Evolutionary conservation across 2,797 vertebrate species (phyloP).

Genomic region (Anas capensis): DNA sequence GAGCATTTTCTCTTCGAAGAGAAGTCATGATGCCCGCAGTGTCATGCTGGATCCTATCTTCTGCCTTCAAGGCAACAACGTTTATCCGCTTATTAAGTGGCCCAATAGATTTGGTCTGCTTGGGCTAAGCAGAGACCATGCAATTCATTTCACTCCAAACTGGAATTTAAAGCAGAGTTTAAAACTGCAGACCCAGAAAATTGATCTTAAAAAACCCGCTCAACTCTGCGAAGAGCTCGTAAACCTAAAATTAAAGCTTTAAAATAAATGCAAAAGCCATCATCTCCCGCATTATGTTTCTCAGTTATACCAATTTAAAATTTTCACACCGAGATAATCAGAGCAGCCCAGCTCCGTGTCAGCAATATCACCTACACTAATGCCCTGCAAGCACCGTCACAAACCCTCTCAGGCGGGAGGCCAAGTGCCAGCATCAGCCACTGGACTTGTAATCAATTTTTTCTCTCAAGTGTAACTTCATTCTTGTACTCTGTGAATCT

Average conservation of each 20-base stretch:
- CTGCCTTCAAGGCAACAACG: neutral
- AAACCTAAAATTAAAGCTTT: slow-evolving; percentile 59
- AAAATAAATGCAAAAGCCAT: slow-evolving; percentile 58
- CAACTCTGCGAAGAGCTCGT: slow-evolving; percentile 35
- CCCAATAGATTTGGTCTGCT: neutral
- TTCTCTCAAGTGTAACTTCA: slow-evolving; percentile 48
- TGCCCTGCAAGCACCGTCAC: neutral
- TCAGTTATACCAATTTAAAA: slow-evolving; percentile 41
- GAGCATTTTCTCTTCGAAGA: fast-evolving
- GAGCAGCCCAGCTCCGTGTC: neutral
- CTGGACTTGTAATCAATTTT: slow-evolving; percentile 53
- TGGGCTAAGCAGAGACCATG: neutral
- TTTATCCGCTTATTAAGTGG: neutral
- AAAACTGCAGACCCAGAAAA: slow-evolving; percentile 59
- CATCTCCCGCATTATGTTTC: slow-evolving; percentile 2
- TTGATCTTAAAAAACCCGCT: slow-evolving; percentile 28
- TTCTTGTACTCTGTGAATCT: slow-evolving; percentile 8
- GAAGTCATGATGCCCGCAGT: neutral
- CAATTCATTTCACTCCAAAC: slow-evolving; percentile 14
- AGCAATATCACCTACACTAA: neutral
- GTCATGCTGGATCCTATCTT: neutral
- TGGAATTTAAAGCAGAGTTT: slow-evolving; percentile 23
- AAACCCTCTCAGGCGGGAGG: slow-evolving; percentile 22
- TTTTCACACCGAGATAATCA: slow-evolving; percentile 23
- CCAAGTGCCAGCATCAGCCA: slow-evolving; percentile 17